Evolutionary conservation across 2,113 vertebrate species (phyloP).

Genomic region (Pyxicephalus adspersus): DNA sequence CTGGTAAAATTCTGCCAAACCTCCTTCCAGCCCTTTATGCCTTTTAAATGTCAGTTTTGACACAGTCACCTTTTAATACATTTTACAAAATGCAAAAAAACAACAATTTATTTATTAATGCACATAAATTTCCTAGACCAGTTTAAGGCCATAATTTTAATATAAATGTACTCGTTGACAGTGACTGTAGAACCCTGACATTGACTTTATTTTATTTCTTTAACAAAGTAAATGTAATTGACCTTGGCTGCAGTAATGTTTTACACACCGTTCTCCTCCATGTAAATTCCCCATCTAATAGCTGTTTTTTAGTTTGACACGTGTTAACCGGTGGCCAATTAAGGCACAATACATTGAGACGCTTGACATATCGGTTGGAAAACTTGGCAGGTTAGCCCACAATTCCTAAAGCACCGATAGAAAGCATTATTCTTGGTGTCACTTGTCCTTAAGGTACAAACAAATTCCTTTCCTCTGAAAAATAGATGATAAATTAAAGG

Average conservation of each 20-base stretch:
- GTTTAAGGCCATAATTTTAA: no score
- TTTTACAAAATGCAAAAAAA: no score
- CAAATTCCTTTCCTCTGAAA: slow-evolving; percentile 56
- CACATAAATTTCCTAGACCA: no score
- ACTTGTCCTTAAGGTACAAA: slow-evolving; percentile 57
- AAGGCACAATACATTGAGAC: slow-evolving; percentile 44
- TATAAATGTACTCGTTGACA: no score
- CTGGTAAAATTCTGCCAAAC: no score
- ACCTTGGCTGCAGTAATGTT: slow-evolving; percentile 2
- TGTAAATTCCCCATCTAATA: slow-evolving; percentile 18
- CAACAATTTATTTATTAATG: no score
- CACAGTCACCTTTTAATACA: no score
- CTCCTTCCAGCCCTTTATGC: no score
- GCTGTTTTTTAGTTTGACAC: slow-evolving; percentile 20
- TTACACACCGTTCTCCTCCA: background rate
- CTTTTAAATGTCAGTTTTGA: no score
- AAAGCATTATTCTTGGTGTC: slow-evolving; percentile 45
- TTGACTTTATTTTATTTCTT: background rate
- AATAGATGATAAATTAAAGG: slow-evolving; percentile 63
- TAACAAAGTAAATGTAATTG: background rate
- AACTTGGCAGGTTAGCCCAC: slow-evolving; percentile 40
- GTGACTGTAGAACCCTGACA: background rate
- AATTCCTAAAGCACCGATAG: slow-evolving; percentile 38
- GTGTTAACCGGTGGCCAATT: background rate
- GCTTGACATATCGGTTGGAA: slow-evolving; percentile 52